phyloP scores from a whole-genome alignment of 2,888 invertebrate genomes.

The Sinelater perroti region DNA sequence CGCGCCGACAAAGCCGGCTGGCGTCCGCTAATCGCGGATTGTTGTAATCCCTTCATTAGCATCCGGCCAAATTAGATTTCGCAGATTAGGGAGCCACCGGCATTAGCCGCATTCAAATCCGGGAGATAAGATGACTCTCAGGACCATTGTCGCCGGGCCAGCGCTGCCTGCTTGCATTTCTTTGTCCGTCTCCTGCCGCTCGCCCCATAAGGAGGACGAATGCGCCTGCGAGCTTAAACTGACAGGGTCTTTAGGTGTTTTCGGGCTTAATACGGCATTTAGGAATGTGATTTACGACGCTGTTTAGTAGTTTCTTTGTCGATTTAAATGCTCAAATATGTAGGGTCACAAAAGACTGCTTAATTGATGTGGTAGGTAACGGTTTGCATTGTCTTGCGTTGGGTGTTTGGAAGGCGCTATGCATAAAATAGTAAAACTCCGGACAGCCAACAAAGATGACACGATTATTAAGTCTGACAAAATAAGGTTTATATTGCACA shows the following conservation, averaged over 20 bases:
- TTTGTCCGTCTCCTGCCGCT: constrained; percentile 12
- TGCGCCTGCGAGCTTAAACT: constrained; percentile 30
- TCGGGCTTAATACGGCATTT: constrained; percentile 51
- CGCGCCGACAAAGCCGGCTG: constrained; percentile 34
- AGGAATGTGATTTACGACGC: constrained; percentile 52
- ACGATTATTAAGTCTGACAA: no score
- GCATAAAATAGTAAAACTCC: no score
- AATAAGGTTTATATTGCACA: no score
- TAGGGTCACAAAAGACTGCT: neutral
- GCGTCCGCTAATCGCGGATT: constrained; percentile 39
- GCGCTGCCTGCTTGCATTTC: constrained; percentile 23
- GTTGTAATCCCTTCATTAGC: constrained; percentile 49
- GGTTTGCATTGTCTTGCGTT: no score
- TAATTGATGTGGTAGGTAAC: no score
- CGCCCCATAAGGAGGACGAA: constrained; percentile 21
- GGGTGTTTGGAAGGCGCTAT: no score
- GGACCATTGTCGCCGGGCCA: constrained; percentile 15
- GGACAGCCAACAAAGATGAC: no score
- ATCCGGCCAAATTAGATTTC: constrained; percentile 46
- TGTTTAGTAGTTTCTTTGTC: constrained; percentile 53
- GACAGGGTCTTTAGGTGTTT: constrained; percentile 39
- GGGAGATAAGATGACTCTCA: constrained; percentile 23
- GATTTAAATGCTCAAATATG: constrained; percentile 43
- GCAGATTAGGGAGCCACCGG: constrained; percentile 40
- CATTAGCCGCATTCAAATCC: constrained; percentile 25